Conservation (phyloP, 2,797 vertebrate genomes). For the Channallabes apus region DNA sequence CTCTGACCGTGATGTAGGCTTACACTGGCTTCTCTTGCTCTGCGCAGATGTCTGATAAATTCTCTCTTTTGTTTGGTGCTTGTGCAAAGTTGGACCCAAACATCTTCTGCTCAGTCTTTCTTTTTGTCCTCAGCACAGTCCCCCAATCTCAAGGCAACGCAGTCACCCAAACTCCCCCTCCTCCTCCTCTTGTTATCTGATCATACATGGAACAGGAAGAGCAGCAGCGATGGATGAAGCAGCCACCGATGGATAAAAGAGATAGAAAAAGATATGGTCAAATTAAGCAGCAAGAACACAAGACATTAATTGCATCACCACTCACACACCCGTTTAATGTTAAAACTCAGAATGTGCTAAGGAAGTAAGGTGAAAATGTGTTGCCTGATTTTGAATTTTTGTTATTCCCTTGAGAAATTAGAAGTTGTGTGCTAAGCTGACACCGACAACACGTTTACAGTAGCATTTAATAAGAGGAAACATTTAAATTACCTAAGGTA, state of each 20-base stretch:
- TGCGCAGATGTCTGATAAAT: slow-evolving; percentile 83
- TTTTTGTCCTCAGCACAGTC: slow-evolving; percentile 78
- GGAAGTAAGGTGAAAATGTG: background rate
- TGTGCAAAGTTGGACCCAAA: slow-evolving; percentile 91
- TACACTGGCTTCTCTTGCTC: slow-evolving; percentile 72
- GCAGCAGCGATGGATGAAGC: slow-evolving; percentile 10
- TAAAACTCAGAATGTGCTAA: background rate
- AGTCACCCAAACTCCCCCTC: slow-evolving; percentile 77
- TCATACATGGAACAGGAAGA: slow-evolving; percentile 28
- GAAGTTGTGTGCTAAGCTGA: background rate
- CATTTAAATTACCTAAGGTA: background rate
- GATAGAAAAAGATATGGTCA: slow-evolving; percentile 43
- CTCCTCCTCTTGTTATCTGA: slow-evolving; percentile 82
- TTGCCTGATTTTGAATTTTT: background rate
- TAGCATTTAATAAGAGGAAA: background rate
- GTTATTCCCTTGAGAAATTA: background rate
- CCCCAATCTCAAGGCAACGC: slow-evolving; percentile 88
- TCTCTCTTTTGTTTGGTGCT: slow-evolving; percentile 73
- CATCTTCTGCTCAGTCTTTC: slow-evolving; percentile 70
- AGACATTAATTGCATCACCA: background rate
- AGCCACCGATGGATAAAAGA: slow-evolving; percentile 35
- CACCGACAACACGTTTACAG: background rate
- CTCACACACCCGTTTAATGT: background rate
- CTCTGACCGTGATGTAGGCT: slow-evolving; percentile 70
- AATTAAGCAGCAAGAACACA: background rate